Base-by-base conservation (phyloP, 2,888 invertebrate species). In the Pollenia labialis region DNA sequence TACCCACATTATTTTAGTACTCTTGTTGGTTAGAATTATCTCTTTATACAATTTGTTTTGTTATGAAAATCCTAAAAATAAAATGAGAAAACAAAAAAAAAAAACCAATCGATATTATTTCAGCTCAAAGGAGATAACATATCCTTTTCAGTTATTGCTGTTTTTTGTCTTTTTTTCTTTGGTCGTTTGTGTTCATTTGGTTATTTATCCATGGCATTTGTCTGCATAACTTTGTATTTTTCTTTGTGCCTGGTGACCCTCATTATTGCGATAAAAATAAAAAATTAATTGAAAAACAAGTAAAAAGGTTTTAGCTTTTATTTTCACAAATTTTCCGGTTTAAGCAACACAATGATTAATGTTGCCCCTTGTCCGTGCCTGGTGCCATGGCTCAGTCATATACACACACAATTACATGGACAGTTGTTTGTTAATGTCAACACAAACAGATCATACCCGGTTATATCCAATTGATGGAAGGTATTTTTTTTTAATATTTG, bases 341-440 rank as follows among this genome's bases (percentile, higher is more conserved):
- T 68, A 44, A 50, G 46, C 50, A 77, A 68, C 32, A 74, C 44
- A 74, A 79, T 79, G 74, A 79, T 79, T 80, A 74, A 84, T 79
- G 68, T 62, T 46, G 12, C 48, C 23, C 44, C 69, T 60, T 68
- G 60, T 54, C 10, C n/a, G 1, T 52, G 12, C n/a, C 12, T n/a
- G 2, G 4, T 79, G 50, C 18, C 14, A 4, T 58, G 4, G 2
- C 3, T 12, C 12, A 56, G 11, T 4, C 23, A 56, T 2, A 4
- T 2, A 23, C 1, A 11, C 10, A 56, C 12, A 60, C n/a, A 42
- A 62, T 32, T 16, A 42, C 42, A n/a, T 18, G 56, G 56, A 23
- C 44, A n/a, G 8, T 71, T 50, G 42, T 18, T 69, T 32, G 58
- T 58, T 60, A 50, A 42, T 58, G 48, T 58, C 18, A 58, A 50